Base-by-base conservation (phyloP, 2,797 vertebrate species). In the Spondyliosoma cantharus region DNA sequence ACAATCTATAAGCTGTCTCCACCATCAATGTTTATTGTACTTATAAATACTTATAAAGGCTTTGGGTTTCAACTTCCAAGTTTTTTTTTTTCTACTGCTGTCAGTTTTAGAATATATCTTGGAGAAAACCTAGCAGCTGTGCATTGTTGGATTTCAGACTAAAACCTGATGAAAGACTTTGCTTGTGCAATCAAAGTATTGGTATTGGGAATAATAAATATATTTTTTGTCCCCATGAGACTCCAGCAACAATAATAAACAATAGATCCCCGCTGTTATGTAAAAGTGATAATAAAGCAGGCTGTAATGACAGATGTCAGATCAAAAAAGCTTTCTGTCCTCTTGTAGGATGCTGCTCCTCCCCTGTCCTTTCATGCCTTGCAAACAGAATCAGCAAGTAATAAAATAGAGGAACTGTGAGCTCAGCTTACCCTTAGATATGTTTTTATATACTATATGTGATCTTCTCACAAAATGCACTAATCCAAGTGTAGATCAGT, bases 241-340 rank as follows among this genome's bases (percentile, higher is more conserved):
- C 50, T 43, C n/a, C n/a, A 59, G 66, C 50, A 63, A 50, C 14
- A 37, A 45, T 70, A 67, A 80, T 58, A 60, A 86, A 80, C 53
- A 64, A 54, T 64, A 62, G 62, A 54, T 80, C 58, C 37, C 48
- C 0, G 25, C 76, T 52, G 70, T 64, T 71, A 6, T 53, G 45
- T 69, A 46, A 60, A 59, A 70, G 9, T 59, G 29, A 71, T 59
- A 24, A 50, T 72, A 52, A 69, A 54, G 3, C 56, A 68, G 73
- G 53, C 61, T 79, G 74, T 48, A 60, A 73, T 81, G 65, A 86
- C 65, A 67, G 61, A 71, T 60, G 74, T 80, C 67, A 25, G 22
- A 71, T 67, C 46, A 81, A 57, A 78, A 63, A 71, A 67, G 71
- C 56, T 56, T 70, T 75, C 45, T 49, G 62, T 63, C 14, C 66